Conservation (phyloP, 2,113 vertebrate species). For the Chionomys nivalis region DNA sequence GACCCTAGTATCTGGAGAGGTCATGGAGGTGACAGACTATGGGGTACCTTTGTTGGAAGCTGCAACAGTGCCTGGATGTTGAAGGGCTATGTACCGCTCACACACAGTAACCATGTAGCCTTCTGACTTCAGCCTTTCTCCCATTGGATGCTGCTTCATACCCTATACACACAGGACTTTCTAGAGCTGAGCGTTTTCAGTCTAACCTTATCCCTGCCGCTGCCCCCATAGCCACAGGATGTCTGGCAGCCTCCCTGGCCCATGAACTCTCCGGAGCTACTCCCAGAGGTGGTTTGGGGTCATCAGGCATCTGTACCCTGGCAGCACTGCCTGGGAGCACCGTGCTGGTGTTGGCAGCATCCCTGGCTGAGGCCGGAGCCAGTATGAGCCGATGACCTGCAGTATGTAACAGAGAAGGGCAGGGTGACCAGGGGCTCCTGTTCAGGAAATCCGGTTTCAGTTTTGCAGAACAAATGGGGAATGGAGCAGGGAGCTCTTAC, state of each 20-base stretch:
- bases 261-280: not conserved
- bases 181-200: not conserved
- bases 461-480: conserved; percentile 39
- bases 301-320: conserved; percentile 68
- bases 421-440: conserved; percentile 52
- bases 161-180: not conserved
- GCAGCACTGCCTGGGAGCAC: conserved; percentile 55
- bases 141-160: not conserved
- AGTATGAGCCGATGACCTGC: not conserved
- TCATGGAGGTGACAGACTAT: rapidly evolving
- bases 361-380: not conserved
- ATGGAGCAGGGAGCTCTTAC: not conserved
- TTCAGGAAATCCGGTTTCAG: conserved; percentile 72
- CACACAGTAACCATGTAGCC: not conserved
- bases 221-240: conserved; percentile 16
- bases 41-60: not conserved
- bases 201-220: not conserved
- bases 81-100: not conserved
- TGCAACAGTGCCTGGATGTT: too few relatives aligned
- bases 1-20: not conserved
- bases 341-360: conserved; percentile 52
- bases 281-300: conserved; percentile 51
- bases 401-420: conserved; percentile 67
- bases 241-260: not conserved
- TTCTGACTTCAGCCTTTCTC: not conserved